Percentiles rank a stretch among this genome's conserved stretches.
Conservation (phyloP, 2,888 invertebrate species). For the Eupithecia insigniata region DNA sequence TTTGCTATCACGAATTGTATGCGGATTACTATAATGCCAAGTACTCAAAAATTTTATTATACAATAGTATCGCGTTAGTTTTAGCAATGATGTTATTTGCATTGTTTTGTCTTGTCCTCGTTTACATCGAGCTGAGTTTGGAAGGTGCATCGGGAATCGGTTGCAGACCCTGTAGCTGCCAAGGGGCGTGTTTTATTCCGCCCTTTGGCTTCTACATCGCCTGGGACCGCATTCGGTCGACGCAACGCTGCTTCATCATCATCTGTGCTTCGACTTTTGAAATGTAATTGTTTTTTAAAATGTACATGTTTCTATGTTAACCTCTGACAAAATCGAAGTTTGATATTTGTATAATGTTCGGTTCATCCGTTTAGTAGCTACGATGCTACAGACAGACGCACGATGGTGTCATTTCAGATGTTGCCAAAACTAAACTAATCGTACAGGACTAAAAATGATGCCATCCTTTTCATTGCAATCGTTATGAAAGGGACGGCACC, state of each 20-base stretch:
- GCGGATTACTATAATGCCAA: neutral
- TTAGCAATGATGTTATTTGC: slow-evolving; percentile 1
- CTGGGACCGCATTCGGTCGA: slow-evolving; percentile 55
- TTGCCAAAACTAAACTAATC: too few species aligned
- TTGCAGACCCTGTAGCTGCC: slow-evolving; percentile 82
- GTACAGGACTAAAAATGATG: too few species aligned
- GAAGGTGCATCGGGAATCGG: slow-evolving; percentile 49
- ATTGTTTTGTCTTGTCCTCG: slow-evolving; percentile 14
- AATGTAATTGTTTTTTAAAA: neutral
- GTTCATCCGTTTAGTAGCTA: too few species aligned
- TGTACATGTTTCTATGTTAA: neutral
- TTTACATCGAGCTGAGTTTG: slow-evolving; percentile 23
- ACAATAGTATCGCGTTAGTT: slow-evolving; percentile 18
- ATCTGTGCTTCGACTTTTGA: slow-evolving; percentile 17
- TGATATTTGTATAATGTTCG: neutral
- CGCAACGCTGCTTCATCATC: slow-evolving; percentile 42
- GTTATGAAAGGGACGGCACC: too few species aligned
- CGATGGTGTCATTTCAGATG: too few species aligned
- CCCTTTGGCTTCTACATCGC: slow-evolving; percentile 78
- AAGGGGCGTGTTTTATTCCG: slow-evolving; percentile 75
- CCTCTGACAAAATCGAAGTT: neutral
- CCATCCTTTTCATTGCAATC: too few species aligned
- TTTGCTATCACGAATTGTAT: neutral
- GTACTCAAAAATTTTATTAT: too few species aligned
- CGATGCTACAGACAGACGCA: too few species aligned